Evolutionary conservation across 2,113 vertebrate genomes (phyloP).

Genomic region (Ophthalmolycus amberensis): DNA sequence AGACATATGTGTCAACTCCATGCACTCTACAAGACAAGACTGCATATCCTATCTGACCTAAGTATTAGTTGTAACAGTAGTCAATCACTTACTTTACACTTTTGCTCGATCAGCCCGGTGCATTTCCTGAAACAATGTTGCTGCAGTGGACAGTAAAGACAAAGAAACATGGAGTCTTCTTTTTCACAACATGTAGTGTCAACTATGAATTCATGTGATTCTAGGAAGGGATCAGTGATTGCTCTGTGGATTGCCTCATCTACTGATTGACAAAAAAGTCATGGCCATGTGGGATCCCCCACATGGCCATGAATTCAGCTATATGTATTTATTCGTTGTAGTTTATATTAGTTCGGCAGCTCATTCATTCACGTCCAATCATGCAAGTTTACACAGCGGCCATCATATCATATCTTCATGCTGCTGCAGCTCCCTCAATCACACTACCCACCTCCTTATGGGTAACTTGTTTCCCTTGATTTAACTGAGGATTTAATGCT

Average conservation of each 20-base stretch:
- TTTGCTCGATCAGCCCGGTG: constrained; percentile 84
- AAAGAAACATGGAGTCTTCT: constrained; percentile 72
- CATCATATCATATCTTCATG: background rate
- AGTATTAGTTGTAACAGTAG: constrained; percentile 49
- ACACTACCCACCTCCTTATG: background rate
- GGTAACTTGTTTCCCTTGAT: background rate
- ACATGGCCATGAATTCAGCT: background rate
- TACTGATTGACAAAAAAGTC: background rate
- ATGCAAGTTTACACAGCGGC: background rate
- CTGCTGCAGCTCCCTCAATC: background rate
- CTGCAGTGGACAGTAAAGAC: constrained; percentile 83
- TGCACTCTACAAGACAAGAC: constrained; percentile 29
- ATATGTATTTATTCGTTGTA: background rate
- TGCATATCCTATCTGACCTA: constrained; percentile 21
- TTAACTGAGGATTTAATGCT: background rate
- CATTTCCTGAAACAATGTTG: constrained; percentile 87
- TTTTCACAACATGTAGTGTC: constrained; percentile 49
- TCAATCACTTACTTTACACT: constrained; percentile 85
- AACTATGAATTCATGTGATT: constrained; percentile 35
- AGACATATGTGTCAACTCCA: background rate
- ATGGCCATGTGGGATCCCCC: background rate
- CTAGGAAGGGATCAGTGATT: background rate
- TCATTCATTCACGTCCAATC: background rate
- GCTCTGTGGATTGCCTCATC: constrained; percentile 1
- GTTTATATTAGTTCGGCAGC: background rate